Percentiles rank a stretch among this genome's conserved stretches.
Conservation (phyloP, 2,797 vertebrate species). For the Neosilurus mollespiculum region DNA sequence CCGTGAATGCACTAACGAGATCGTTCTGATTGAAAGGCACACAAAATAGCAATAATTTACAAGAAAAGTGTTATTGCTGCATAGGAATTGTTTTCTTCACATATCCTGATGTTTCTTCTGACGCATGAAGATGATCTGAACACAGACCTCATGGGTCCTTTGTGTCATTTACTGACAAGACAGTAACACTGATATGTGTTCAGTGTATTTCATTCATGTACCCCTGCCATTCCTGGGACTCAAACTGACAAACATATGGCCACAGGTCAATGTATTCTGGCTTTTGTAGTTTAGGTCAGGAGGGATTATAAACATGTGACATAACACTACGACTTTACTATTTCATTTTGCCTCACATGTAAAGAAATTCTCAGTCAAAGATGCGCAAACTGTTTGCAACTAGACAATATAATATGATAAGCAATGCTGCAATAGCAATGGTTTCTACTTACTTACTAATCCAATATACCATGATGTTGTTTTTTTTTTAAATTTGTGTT, state of each 20-base stretch:
- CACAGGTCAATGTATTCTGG: background rate
- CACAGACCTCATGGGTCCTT: background rate
- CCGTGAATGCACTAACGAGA: background rate
- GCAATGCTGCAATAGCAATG: background rate
- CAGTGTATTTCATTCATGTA: background rate
- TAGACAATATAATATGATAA: background rate
- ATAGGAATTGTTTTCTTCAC: background rate
- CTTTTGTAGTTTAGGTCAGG: background rate
- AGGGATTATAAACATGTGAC: background rate
- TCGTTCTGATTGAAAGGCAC: conserved; percentile 21
- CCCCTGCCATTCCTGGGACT: background rate
- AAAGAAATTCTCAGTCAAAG: background rate
- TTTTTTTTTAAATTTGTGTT: no score
- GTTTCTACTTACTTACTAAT: background rate
- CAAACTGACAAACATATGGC: background rate
- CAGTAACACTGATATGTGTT: background rate
- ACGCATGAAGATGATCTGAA: background rate
- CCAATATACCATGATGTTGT: no score
- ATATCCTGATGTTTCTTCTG: background rate
- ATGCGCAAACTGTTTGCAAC: background rate
- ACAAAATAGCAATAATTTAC: background rate
- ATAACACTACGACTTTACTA: background rate
- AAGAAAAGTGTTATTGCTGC: background rate
- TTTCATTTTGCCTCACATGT: background rate
- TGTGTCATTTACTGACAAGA: background rate